A percentile compares a stretch with the other conserved stretches of the same genome.
Evolutionary conservation across 2,797 vertebrate species (phyloP).

Genomic region (Somateria mollissima): DNA sequence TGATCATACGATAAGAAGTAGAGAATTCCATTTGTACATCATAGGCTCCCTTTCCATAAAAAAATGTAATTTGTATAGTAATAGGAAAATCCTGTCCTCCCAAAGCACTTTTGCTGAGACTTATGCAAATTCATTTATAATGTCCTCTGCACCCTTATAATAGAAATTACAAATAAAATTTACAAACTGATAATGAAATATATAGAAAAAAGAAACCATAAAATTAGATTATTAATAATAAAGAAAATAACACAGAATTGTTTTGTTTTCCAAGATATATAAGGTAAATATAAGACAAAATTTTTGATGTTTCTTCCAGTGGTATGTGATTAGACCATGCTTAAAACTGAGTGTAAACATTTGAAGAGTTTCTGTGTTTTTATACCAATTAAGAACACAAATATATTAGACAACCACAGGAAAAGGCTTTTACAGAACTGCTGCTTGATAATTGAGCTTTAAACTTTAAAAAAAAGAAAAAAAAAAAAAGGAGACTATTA

Average conservation of each 20-base stretch:
- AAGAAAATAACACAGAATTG: not conserved
- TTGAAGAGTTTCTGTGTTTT: not conserved
- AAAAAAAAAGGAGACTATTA: not conserved
- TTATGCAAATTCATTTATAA: not conserved
- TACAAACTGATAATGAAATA: not conserved
- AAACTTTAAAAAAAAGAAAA: not conserved
- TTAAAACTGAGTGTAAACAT: not conserved
- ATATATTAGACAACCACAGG: not conserved
- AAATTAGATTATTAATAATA: not conserved
- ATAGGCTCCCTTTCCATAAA: not conserved
- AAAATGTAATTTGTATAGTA: not conserved
- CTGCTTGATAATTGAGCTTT: not conserved
- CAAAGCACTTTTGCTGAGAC: not conserved
- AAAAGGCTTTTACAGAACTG: not conserved
- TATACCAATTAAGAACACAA: not conserved
- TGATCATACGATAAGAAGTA: not conserved
- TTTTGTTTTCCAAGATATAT: not conserved
- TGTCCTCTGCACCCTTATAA: too few relatives aligned
- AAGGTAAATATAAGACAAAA: not conserved
- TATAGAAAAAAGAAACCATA: not conserved
- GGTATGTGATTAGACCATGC: not conserved
- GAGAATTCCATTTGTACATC: not conserved
- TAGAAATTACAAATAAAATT: not conserved
- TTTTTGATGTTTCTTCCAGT: not conserved
- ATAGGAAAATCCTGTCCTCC: not conserved